Conservation (phyloP, 2,797 vertebrate genomes). For the Pangasius sanitwongsei region DNA sequence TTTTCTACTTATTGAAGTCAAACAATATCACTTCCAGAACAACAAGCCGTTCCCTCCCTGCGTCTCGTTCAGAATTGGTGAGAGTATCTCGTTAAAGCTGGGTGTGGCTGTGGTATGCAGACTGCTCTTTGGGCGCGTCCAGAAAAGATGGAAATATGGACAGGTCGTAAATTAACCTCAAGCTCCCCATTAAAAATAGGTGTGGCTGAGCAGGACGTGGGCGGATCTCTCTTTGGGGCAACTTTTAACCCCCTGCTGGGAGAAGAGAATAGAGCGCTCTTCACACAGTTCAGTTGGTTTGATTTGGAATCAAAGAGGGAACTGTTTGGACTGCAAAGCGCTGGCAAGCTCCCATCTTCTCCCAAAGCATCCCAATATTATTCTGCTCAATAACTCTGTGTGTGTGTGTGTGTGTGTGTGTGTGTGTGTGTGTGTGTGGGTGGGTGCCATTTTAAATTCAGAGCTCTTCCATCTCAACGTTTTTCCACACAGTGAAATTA, state of each 20-base stretch:
- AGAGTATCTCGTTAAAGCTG: conserved; percentile 31
- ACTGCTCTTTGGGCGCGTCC: not conserved
- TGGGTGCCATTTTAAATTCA: conserved; percentile 26
- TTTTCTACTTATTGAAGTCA: not conserved
- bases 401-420: not conserved
- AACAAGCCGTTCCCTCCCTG: conserved; percentile 15
- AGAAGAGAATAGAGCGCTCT: not conserved
- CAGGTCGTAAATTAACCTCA: conserved; percentile 26
- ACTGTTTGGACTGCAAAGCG: conserved; percentile 42
- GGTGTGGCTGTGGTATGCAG: conserved; percentile 38
- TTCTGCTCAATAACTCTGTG: conserved; percentile 1
- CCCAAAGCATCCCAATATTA: conserved; percentile 36
- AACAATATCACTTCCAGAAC: conserved; percentile 30
- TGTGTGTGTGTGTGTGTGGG: not conserved
- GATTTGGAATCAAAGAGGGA: conserved; percentile 34
- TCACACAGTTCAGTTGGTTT: conserved; percentile 2
- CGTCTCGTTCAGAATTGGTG: not conserved
- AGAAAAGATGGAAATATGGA: conserved; percentile 13
- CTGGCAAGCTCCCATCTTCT: conserved; percentile 49
- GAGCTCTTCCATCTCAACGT: conserved; percentile 17
- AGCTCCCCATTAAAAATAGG: conserved; percentile 42
- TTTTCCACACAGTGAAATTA: conserved; percentile 18
- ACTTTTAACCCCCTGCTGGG: conserved; percentile 35
- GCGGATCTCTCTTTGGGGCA: conserved; percentile 8
- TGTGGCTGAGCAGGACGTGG: conserved; percentile 25